phyloP scores from a whole-genome alignment of 2,113 vertebrate species.

The Columba livia region DNA sequence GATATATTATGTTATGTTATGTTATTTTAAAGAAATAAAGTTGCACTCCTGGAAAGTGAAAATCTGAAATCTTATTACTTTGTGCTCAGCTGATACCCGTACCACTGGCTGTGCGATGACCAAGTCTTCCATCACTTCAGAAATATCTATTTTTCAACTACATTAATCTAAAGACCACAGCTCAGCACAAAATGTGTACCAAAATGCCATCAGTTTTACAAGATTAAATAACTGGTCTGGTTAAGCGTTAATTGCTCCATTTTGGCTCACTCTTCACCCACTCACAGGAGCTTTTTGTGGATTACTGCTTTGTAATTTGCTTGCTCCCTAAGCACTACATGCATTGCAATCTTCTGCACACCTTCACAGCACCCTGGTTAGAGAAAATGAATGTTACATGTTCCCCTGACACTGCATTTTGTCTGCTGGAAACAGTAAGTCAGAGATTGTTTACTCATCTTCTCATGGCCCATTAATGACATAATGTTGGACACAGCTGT shows the following conservation, averaged over 20 bases:
- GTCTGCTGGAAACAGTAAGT: background rate
- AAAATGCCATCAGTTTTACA: conserved; percentile 15
- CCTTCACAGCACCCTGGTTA: conserved; percentile 2
- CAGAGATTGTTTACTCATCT: conserved; percentile 32
- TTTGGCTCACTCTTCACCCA: conserved; percentile 46
- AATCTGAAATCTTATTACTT: background rate
- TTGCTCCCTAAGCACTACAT: conserved; percentile 10
- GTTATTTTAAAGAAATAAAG: background rate
- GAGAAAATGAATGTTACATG: background rate
- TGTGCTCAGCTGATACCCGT: background rate
- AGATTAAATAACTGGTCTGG: conserved; percentile 34
- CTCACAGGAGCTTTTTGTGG: conserved; percentile 37
- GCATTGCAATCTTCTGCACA: background rate
- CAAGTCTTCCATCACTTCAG: conserved; percentile 23
- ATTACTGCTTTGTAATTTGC: conserved; percentile 47
- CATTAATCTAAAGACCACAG: background rate
- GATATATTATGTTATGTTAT: fast-evolving
- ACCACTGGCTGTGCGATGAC: background rate
- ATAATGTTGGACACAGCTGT: conserved; percentile 31
- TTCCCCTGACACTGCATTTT: background rate
- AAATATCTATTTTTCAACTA: background rate
- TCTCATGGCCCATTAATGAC: conserved; percentile 32
- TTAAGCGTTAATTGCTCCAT: conserved; percentile 49
- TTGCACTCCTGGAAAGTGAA: background rate
- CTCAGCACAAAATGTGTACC: background rate